phyloP scores from a whole-genome alignment of 2,888 invertebrate species.

The Resseliella maxima region DNA sequence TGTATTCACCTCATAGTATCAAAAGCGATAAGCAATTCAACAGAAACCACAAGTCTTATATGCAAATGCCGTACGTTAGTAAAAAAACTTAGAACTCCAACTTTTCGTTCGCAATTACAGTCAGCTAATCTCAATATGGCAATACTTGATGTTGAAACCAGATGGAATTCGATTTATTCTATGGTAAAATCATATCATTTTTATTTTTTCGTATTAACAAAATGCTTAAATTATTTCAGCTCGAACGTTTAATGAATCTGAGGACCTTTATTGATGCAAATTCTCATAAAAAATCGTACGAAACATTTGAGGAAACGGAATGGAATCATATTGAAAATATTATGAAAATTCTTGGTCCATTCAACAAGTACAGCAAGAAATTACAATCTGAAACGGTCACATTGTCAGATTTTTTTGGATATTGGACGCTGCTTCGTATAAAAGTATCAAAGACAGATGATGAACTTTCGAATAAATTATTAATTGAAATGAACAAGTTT shows the following conservation, averaged over 20 bases:
- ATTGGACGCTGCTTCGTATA: no score
- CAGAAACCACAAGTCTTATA: not conserved
- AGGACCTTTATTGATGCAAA: not conserved
- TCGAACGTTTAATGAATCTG: not conserved
- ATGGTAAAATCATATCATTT: not conserved
- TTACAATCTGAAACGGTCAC: not conserved
- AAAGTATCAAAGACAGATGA: not conserved
- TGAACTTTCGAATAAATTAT: not conserved
- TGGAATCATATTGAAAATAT: not conserved
- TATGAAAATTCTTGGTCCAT: not conserved
- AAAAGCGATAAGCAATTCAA: not conserved
- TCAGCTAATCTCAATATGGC: not conserved
- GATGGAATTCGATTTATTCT: not conserved
- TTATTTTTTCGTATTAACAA: not conserved
- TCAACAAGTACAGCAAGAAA: not conserved
- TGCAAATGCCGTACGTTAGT: not conserved
- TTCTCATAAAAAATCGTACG: not conserved
- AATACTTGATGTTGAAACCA: not conserved
- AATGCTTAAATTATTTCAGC: not conserved
- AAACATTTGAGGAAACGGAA: not conserved
- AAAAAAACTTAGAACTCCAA: constrained; percentile 13
- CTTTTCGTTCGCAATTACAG: not conserved
- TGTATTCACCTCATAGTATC: not conserved
- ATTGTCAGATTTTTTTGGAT: no score
- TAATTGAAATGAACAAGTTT: not conserved